Base-by-base conservation (phyloP, 2,113 vertebrate genomes). In the Reinhardtius hippoglossoides region DNA sequence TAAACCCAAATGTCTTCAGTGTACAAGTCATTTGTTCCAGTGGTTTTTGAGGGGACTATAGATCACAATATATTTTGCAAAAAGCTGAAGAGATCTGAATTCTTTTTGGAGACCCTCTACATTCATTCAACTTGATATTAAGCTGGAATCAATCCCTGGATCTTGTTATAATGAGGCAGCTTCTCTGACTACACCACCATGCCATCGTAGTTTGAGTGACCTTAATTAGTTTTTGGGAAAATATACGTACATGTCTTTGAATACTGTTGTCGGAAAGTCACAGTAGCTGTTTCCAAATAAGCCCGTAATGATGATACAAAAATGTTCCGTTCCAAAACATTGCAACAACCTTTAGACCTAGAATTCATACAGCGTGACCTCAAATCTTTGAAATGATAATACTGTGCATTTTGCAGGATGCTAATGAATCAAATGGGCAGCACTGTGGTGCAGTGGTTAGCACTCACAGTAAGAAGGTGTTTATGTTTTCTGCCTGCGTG, bases 301-400 rank as follows among this genome's bases (percentile, higher is more conserved):
- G 54, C 44, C 27, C 18, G 14, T 68, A 50, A 50, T 68, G 71
- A 56, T 55, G 50, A 50, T 62, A 50, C 55, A 46, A 15, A 72
- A 44, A n/a, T 31, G 16, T 7, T 59, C 16, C 4, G 31, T 37
- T 61, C 16, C 40, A 18, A 31, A 18, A 59, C 24, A 23, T 23
- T 21, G 2, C 15, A 50, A 50, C 1, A 5, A 24, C 54, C 54
- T 5, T 24, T 3, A 23, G 54, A 56, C n/a, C 9, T 6, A 56
- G 54, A 31, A 21, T 16, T 31, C 26, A 31, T 9, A 18, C 26
- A 60, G 16, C 0, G 7, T 9, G 27, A 35, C 58, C 27, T 60
- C 16, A 31, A 35, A 3, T 35, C 27, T 35, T 59, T 56, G 54
- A 56, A 56, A 56, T 56, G 54, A 9, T 59, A 35, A 59, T 10